A percentile compares a stretch with the other conserved stretches of the same genome.
phyloP scores from a whole-genome alignment of 2,888 invertebrate species.

The Drosophila heteroneura region DNA sequence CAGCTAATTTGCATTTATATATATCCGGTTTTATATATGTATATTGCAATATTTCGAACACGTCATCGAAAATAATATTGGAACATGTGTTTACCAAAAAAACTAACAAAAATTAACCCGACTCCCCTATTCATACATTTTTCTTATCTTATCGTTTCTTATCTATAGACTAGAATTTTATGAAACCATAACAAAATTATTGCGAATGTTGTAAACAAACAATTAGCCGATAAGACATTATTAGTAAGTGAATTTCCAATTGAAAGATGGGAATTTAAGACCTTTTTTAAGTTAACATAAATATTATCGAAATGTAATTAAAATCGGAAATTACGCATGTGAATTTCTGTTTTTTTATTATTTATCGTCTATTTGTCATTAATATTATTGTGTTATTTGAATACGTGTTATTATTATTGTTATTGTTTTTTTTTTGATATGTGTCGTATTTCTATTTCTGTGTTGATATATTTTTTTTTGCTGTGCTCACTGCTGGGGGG shows the following conservation, averaged over 20 bases:
- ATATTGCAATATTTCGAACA: slow-evolving; percentile 2
- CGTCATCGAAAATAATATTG: slow-evolving; percentile 35
- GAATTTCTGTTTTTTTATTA: not conserved
- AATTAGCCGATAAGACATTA: slow-evolving; percentile 69
- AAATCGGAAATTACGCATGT: slow-evolving; percentile 12
- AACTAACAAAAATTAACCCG: slow-evolving; percentile 6
- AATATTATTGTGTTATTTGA: slow-evolving; percentile 51
- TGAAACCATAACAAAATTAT: slow-evolving; percentile 19
- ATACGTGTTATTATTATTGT: slow-evolving; percentile 25
- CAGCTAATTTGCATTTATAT: slow-evolving; percentile 5
- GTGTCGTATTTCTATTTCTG: slow-evolving; percentile 23
- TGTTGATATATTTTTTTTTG: slow-evolving; percentile 4
- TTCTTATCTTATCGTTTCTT: slow-evolving; percentile 30
- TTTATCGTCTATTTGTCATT: slow-evolving; percentile 14
- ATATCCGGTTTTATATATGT: slow-evolving; percentile 7
- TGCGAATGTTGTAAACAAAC: slow-evolving; percentile 68
- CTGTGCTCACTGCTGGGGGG: slow-evolving; percentile 60
- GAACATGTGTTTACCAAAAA: slow-evolving; percentile 32
- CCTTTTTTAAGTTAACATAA: slow-evolving; percentile 8
- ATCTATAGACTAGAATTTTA: not conserved
- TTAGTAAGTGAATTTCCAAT: slow-evolving; percentile 25
- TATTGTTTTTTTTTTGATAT: not conserved
- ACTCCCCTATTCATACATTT: slow-evolving; percentile 1
- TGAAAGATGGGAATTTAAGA: slow-evolving; percentile 39
- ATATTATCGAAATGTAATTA: slow-evolving; percentile 14